These are phyloP conservation scores for Otocyon megalotis DNA, from an alignment of 2,113 vertebrate species.

Conservation along the genomic window DNA sequence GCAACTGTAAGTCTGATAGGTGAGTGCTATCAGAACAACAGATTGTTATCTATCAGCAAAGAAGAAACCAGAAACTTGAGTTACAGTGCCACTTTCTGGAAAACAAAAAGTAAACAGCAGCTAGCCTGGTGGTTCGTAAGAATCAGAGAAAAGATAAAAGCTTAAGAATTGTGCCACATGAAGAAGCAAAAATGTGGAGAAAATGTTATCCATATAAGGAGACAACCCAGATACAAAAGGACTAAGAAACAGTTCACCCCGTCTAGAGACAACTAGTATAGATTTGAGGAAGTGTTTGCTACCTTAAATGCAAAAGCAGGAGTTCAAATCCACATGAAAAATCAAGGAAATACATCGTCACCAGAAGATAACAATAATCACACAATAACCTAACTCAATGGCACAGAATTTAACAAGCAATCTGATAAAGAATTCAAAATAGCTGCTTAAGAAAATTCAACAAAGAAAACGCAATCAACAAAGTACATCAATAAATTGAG, in stretches of 20 bases:
- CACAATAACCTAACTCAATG: neutral
- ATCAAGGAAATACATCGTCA: neutral
- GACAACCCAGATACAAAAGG: neutral
- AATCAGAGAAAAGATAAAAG: neutral
- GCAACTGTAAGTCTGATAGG: neutral
- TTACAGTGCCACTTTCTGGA: neutral
- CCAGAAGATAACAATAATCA: neutral
- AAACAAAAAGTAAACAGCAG: neutral
- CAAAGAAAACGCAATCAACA: neutral
- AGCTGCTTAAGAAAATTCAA: neutral
- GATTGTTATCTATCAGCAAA: neutral
- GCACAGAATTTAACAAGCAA: neutral
- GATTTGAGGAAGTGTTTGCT: neutral
- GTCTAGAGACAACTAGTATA: neutral
- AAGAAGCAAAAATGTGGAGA: neutral
- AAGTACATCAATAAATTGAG: neutral
- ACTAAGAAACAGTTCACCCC: neutral
- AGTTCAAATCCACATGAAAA: neutral
- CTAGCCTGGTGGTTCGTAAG: neutral
- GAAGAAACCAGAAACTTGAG: neutral
- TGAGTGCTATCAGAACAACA: neutral
- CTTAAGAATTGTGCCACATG: neutral
- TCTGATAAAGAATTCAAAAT: neutral
- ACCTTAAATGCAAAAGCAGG: neutral
- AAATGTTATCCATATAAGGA: neutral